These are phyloP conservation scores for Liposcelis brunnea DNA, from an alignment of 2,888 invertebrate species.

Conservation along the genomic window DNA sequence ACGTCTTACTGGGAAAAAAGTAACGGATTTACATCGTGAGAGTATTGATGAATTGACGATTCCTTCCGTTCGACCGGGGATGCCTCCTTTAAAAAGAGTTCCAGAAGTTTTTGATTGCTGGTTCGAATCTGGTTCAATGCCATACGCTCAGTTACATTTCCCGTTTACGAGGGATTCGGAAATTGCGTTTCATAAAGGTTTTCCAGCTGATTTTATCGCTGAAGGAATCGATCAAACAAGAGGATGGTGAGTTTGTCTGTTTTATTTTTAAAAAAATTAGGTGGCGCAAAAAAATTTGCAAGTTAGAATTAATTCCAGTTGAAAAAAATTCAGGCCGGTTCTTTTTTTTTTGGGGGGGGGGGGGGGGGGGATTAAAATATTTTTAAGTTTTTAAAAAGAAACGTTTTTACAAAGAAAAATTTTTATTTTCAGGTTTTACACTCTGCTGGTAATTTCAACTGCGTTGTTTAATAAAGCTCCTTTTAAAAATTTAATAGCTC, in stretches of 20 bases:
- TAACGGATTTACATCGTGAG: constrained; percentile 89
- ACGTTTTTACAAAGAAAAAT: too few species aligned
- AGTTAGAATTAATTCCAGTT: too few species aligned
- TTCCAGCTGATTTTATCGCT: constrained; percentile 99
- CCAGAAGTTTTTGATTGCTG: constrained; percentile 98
- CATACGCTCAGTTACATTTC: constrained; percentile 90
- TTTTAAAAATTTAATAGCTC: constrained; percentile 93
- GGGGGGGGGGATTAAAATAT: too few species aligned
- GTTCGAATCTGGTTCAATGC: constrained; percentile 99
- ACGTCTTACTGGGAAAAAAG: constrained; percentile 57
- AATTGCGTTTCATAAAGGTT: constrained; percentile 55
- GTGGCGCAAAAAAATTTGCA: neutral
- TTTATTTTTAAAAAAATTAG: neutral
- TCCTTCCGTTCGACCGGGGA: constrained; percentile 68
- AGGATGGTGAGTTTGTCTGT: constrained; percentile 48
- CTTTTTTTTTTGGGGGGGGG: neutral
- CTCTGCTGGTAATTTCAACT: constrained; percentile 90
- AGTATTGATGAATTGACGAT: constrained; percentile 84
- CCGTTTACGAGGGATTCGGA: constrained; percentile 85
- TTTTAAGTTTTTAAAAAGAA: too few species aligned
- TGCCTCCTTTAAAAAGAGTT: constrained; percentile 69
- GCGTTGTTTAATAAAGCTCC: constrained; percentile 91
- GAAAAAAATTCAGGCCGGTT: too few species aligned
- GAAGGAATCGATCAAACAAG: constrained; percentile 97
- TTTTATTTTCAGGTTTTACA: constrained; percentile 54